Evolutionary conservation across 2,113 vertebrate genomes (phyloP), one percentile per base, ranked within the genome.

Genomic region (Python bivittatus): DNA sequence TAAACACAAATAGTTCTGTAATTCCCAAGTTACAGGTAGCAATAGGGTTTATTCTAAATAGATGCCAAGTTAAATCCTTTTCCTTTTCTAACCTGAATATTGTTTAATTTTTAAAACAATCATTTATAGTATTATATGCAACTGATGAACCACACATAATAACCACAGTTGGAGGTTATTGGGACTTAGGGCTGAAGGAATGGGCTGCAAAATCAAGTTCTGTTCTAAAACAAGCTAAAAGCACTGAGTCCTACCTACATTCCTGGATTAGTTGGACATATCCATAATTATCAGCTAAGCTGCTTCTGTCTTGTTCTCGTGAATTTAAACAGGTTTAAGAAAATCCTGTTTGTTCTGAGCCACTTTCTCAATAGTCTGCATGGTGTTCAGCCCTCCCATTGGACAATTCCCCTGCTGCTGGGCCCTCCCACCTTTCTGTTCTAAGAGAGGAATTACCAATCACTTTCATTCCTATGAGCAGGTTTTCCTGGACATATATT

Each of bases 1-100:
- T 94, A 97, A 97, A 97, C 95, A 97, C 92, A 96, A 96, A 94
- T 94, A 96, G 91, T 95, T 94, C 57, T 91, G 20, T 95, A 96
- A 86, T 95, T 95, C 44, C 90, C 95, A 22, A 4, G 42, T 96
- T 95, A 88, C 57, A 91, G 42, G 23, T 95, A 94, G 92, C 93
- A 91, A 91, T 92, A 23, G 88, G 84, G 89, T 94, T 29, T 68
- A 20, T 88, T 93, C 61, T 93, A 95, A 79, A 86, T 94, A 17
- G 92, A 38, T 68, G 10, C 20, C 91, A 57, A 57, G 0, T 60
- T 57, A 60, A 86, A 25, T 85, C 22, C 22, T 88, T n/a, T 57
- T 17, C 54, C 38, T 96, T 12, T 90, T 3, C 83, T 93, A 27
- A 38, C 29, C 11, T 84, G 64, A 94, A 53, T 54, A 90, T 85